Base-by-base conservation (phyloP, 2,113 vertebrate species). In the Heptranchias perlo region DNA sequence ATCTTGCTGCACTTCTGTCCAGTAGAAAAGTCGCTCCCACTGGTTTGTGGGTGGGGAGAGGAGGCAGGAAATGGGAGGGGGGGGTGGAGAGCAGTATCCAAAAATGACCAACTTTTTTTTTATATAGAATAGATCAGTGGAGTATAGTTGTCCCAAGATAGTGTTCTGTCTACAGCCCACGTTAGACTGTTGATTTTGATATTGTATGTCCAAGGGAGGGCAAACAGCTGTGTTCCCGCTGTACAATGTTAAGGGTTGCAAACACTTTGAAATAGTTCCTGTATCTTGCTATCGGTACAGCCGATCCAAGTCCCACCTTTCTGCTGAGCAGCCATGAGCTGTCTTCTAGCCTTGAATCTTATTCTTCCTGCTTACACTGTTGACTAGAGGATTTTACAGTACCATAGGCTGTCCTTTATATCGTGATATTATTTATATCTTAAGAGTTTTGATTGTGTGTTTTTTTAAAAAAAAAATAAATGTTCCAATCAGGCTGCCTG, bases 351-450 rank as follows among this genome's bases (percentile, higher is more conserved):
- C 58, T 62, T 8, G 89, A 62, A 39, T 62, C 87, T 91, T 58
- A 58, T 91, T 62, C 89, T 93, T 93, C 58, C 89, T 61, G 89
- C 35, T 47, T 62, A 58, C 89, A 62, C 58, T 61, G 89, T 93
- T 21, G 6, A 93, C 89, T 93, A 93, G 58, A 93, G 89, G 13
- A 39, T 93, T 62, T 93, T 47, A 44, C 89, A 39, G 58, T 64
- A 93, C 35, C 44, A 35, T 93, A 93, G 61, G 89, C 58, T 93
- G 89, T 39, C 61, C 89, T 23, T 62, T 39, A 93, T 62, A 64
- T 93, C 18, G 89, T 93, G 54, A 62, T 62, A 93, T 62, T 93
- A 93, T 93, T 93, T 62, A 64, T 64, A 93, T 93, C 16, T 62
- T n/a, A 35, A 93, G 58, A 62, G 35, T 62, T 92, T 92, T 62